Evolutionary conservation across 2,888 invertebrate species (phyloP).

Genomic region (Cephus pygmeus): DNA sequence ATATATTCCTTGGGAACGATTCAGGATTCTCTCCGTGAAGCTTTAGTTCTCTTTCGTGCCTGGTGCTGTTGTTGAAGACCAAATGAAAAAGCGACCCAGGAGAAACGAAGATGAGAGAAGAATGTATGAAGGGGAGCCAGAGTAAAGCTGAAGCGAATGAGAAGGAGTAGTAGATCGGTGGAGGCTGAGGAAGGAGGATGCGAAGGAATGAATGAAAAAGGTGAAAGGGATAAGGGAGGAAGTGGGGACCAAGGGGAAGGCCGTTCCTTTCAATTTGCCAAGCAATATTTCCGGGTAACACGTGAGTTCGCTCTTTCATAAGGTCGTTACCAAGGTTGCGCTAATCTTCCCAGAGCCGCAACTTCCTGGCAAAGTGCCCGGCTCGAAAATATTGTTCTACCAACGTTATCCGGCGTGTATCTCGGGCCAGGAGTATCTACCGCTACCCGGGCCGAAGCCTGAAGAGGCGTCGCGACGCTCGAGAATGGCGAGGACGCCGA

Average conservation of each 20-base stretch:
- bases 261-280: conserved; percentile 54
- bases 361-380: conserved; percentile 52
- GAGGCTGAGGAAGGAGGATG: conserved; percentile 35
- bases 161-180: background rate
- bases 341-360: conserved; percentile 53
- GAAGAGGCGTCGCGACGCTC: background rate
- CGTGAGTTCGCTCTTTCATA: conserved; percentile 52
- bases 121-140: background rate
- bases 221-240: conserved; percentile 33
- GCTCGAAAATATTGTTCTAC: conserved; percentile 48
- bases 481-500: background rate
- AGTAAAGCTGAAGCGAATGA: background rate
- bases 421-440: conserved; percentile 16
- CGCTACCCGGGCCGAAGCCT: background rate
- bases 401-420: conserved; percentile 45
- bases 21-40: background rate
- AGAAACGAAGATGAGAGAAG: background rate
- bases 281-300: conserved; percentile 50
- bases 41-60: background rate
- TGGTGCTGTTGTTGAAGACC: background rate
- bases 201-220: conserved; percentile 36
- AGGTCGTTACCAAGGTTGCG: conserved; percentile 54
- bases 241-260: conserved; percentile 13
- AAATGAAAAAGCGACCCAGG: background rate
- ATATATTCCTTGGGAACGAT: background rate